Percentiles rank a stretch among this genome's conserved stretches.
These are phyloP conservation scores for Scaptomyza polygonia DNA, from an alignment of 2,888 invertebrate species.

Conservation along the genomic window DNA sequence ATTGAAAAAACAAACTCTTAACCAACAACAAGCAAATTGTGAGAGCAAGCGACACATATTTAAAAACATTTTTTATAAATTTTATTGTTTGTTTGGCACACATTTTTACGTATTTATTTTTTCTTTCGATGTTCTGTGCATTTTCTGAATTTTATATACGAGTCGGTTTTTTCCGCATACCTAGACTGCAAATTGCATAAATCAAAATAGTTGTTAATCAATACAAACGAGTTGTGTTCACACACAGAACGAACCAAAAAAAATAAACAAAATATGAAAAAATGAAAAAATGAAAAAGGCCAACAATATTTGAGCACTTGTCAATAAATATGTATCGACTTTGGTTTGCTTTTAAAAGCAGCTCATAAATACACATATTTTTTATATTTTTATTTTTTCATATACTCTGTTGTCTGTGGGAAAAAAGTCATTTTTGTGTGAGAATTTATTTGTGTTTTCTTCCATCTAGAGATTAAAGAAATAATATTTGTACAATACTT, in stretches of 20 bases:
- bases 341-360: constrained; percentile 20
- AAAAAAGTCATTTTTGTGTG: too few species aligned
- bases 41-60: constrained; percentile 16
- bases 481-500: too few species aligned
- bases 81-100: constrained; percentile 24
- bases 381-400: background rate
- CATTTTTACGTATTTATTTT: constrained; percentile 2
- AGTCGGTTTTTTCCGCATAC: constrained; percentile 13
- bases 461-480: too few species aligned
- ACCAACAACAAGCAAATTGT: background rate
- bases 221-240: constrained; percentile 51
- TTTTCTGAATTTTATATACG: constrained; percentile 28
- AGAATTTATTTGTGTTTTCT: too few species aligned
- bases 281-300: constrained; percentile 7
- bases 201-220: constrained; percentile 74
- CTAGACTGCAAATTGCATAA: constrained; percentile 48
- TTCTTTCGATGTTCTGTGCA: background rate
- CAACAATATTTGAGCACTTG: constrained; percentile 19
- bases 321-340: constrained; percentile 25
- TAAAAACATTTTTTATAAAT: constrained; percentile 24
- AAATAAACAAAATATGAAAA: too few species aligned
- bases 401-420: background rate
- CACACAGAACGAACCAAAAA: constrained; percentile 24
- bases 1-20: constrained; percentile 16
- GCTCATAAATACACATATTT: constrained; percentile 22